phyloP scores from a whole-genome alignment of 2,888 invertebrate species.

The Tachina fera region DNA sequence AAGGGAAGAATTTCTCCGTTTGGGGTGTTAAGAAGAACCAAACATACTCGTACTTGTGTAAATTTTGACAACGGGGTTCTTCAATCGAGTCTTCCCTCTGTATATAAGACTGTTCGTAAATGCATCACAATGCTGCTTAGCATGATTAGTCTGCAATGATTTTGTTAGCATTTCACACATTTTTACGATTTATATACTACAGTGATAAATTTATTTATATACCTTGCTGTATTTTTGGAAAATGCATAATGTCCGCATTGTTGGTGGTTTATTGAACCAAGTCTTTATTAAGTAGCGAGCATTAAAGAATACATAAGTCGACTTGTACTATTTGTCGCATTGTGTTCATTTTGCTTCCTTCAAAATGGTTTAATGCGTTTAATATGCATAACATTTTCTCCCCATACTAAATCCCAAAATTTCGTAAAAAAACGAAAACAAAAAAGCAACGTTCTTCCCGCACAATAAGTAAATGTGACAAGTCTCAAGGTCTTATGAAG shows the following conservation, averaged over 20 bases:
- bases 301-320: slow-evolving; percentile 1
- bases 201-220: too few relatives aligned
- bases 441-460: slow-evolving; percentile 25
- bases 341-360: slow-evolving; percentile 42
- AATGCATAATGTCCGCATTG: background rate
- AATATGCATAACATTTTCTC: slow-evolving; percentile 57
- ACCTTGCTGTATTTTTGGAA: background rate
- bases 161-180: too few relatives aligned
- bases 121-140: too few relatives aligned
- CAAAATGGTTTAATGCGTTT: slow-evolving; percentile 56
- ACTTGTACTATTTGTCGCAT: slow-evolving; percentile 7
- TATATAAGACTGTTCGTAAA: too few relatives aligned
- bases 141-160: too few relatives aligned
- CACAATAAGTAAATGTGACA: slow-evolving; percentile 53
- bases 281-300: background rate
- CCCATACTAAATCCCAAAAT: slow-evolving; percentile 40
- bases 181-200: too few relatives aligned
- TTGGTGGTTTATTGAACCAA: background rate
- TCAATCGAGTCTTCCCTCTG: too few relatives aligned
- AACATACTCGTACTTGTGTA: too few relatives aligned
- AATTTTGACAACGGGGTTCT: too few relatives aligned
- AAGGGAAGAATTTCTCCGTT: too few relatives aligned
- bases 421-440: background rate
- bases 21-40: too few relatives aligned
- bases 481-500: slow-evolving; percentile 55